Evolutionary conservation across 1,140 invertebrate species (phyloP).

Genomic region (Planococcus citri): DNA sequence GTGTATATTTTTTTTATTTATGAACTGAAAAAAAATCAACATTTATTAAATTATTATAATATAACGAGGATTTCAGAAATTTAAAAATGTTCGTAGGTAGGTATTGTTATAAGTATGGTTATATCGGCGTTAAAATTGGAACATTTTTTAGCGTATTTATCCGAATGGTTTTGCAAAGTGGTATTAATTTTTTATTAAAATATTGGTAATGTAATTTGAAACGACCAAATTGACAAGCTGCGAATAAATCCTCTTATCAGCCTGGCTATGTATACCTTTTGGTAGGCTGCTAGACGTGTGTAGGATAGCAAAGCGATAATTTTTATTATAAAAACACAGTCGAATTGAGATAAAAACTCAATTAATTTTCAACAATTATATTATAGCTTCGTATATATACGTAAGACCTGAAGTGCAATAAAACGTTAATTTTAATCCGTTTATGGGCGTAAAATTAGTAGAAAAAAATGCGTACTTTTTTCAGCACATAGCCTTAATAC

Average conservation of each 20-base stretch:
- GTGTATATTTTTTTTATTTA: no score
- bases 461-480: no score
- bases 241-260: background rate
- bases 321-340: background rate
- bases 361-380: background rate
- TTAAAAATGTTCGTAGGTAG: no score
- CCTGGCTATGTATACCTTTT: background rate
- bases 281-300: background rate
- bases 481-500: no score
- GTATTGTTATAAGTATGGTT: no score
- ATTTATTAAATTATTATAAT: no score
- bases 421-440: background rate
- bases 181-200: background rate
- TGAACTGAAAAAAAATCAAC: no score
- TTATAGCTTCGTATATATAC: background rate
- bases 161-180: no score
- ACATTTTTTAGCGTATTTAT: no score
- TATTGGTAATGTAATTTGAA: background rate
- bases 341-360: background rate
- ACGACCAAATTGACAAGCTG: background rate
- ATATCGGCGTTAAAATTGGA: no score
- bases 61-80: no score
- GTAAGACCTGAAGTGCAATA: background rate
- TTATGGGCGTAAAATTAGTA: no score
- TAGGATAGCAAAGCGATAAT: background rate